Base-by-base conservation (phyloP, 2,888 invertebrate genomes). In the Lasioglossum lativentre region DNA sequence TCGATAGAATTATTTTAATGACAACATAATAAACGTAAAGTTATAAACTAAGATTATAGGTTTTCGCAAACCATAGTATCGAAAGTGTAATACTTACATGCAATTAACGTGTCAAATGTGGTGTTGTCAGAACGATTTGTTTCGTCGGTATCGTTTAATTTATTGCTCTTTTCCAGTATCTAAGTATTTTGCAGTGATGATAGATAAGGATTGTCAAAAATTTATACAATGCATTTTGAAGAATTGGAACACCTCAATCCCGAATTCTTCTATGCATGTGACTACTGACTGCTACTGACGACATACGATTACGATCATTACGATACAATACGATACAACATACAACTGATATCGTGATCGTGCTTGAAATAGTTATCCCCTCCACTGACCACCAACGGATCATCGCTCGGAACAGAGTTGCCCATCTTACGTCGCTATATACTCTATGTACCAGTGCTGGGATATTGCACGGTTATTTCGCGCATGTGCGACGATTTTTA, bases 171-270 rank as follows among this genome's bases (percentile, higher is more conserved):
- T 10, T 16, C 10, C 19, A 45, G 34, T 23, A 16, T 70, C 59
- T 63, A 19, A 34, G 40, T 76, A 23, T 66, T 45, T 40, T n/a
- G 16, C 23, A 38, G 68, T 45, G 12, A 74, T 72, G 40, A 73
- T 19, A 70, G 47, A 68, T 12, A 27, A 40, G 4, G n/a, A 63
- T 1, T 14, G 30, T 78, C 23, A 63, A 19, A 78, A 86, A 80
- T 68, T 75, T n/a, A 42, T 30, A 6, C 56, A 70, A 74, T 19
- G 16, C 40, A 38, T 78, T 68, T 52, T 16, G 56, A 81, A 85
- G 90, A 92, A 92, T 90, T 91, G 90, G 88, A 93, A 92, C 92
- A 93, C 89, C 93, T 93, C 78, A 87, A 92, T 89, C 63, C 89
- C 91, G 91, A 92, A 90, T 85, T 92, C 91, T 80, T 68, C 75